Base-by-base conservation (phyloP, 35 echinoderm and acorn worm genomes). In the Amphiura filiformis region DNA sequence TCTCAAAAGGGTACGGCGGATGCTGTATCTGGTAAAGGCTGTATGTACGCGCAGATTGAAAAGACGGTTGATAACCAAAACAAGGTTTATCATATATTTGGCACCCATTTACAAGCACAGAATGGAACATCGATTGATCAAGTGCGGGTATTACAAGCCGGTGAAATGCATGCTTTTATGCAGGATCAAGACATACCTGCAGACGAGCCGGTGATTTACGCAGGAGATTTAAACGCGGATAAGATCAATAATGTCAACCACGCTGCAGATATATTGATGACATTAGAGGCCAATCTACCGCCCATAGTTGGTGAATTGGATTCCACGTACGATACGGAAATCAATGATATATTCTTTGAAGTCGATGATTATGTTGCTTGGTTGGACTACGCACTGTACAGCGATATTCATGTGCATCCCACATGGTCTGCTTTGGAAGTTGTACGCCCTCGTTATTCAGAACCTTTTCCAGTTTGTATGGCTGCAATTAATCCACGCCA, bases 201-300 rank as follows among this genome's bases (percentile, higher is more conserved):
- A 12, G 82, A 89, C 32, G 92, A 98, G 44, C 89, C 96, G 18
- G 96, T 98, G 20, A 94, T 98, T 26, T 98, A 98, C 52, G 89
- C 89, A 3, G 96, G 96, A 14, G 96, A 98, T 92, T 83, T 98
- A 3, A 98, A 98, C 37, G 93, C 89, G 1, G 93, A 95, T 52
- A 64, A 49, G 39, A 36, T 82, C 1, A 86, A 87, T 40, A 83
- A 81, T 31, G 56, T 61, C 17, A 39, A 86, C 22, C 86, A 98
- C 83, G 92, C 84, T 0, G 41, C 41, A 42, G 87, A 86, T 28
- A 90, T 98, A 30, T 86, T 94, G 7, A 61, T 75, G 23, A 77
- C 83, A 13, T 81, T 98, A 34, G 76, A 94, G 36, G 76, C 92
- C 0, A 82, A 35, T 35, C 56, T 92, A 23, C 96, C 92, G 22